Percentiles rank a stretch among this genome's conserved stretches.
phyloP scores from a whole-genome alignment of 1,140 invertebrate species.

The Plectrocnemia conspersa region DNA sequence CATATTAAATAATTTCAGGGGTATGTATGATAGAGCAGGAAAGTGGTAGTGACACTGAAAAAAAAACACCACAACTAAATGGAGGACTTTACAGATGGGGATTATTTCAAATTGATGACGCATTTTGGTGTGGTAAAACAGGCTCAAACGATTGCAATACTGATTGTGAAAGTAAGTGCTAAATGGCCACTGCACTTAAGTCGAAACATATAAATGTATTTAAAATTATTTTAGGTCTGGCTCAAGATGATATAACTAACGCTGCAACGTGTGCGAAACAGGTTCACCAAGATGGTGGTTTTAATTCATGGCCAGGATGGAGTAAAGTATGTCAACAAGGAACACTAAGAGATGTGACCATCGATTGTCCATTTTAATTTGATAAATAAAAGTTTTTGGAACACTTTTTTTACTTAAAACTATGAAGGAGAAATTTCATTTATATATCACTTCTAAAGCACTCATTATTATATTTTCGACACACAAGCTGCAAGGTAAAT shows the following conservation, averaged over 20 bases:
- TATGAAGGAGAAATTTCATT: no score
- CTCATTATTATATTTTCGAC: no score
- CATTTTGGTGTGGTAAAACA: constrained; percentile 51
- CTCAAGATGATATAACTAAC: constrained; percentile 38
- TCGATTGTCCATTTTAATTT: no score
- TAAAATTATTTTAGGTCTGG: constrained; percentile 33
- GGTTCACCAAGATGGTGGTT: constrained; percentile 40
- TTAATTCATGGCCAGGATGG: constrained; percentile 46
- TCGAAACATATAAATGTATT: background rate
- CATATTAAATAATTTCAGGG: constrained; percentile 39
- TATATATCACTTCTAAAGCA: no score
- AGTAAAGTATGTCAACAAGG: constrained; percentile 39
- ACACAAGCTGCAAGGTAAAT: no score
- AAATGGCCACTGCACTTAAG: background rate
- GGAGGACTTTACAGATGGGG: constrained; percentile 54
- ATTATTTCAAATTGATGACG: constrained; percentile 56
- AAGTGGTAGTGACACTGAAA: constrained; percentile 46
- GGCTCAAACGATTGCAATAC: constrained; percentile 38
- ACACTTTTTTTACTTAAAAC: no score
- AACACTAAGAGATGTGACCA: no score
- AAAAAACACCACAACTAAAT: constrained; percentile 44
- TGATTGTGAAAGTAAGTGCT: constrained; percentile 31
- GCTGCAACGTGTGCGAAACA: constrained; percentile 42
- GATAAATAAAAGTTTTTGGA: no score
- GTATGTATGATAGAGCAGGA: constrained; percentile 53